Base-by-base conservation (phyloP, 1,140 invertebrate genomes). In the Idris sp. region DNA sequence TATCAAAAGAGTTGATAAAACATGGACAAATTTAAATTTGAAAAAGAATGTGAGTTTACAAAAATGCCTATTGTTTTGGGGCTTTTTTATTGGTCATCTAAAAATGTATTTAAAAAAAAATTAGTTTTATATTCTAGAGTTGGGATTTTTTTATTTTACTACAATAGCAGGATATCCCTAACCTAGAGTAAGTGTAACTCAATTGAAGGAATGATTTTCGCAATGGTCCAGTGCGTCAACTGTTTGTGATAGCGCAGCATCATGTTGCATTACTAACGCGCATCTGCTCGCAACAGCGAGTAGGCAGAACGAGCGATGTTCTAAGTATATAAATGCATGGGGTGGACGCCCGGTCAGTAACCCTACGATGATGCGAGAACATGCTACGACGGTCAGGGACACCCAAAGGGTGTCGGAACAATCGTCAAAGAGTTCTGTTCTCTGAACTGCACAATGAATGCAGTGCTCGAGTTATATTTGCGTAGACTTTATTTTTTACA, bases 281-380 rank as follows among this genome's bases (percentile, higher is more conserved):
- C 62, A 73, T 72, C 61, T 72, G 68, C 69, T 48, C 16, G 31
- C 9, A 64, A 40, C 35, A 40, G 28, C 51, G 46, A 75, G 48
- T 62, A 61, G 49, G 51, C 68, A 46, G 58, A 10, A 16, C 51
- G 33, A 40, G 40, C 62, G 69, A 58, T 54, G 51, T 69, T 67
- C 62, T 67, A 77, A 77, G 68, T 73, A 68, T 77, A 69, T 77
- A 77, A 77, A 68, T 48, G 75, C 58, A 69, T 68, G 64, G 75
- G 75, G 75, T 77, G 64, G 75, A 77, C 75, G 68, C 49, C 68
- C 68, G 68, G 68, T 77, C 68, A 77, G 74, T 73, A 77, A 73
- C 68, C 74, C 68, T 73, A 49, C 53, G 30, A 56, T 56, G 49
- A 58, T 58, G 38, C 53, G 44, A 68, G 64, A 73, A 53, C 46